A percentile compares a stretch with the other conserved stretches of the same genome.
Conservation (phyloP, 2,797 vertebrate genomes). For the Brotula barbata region DNA sequence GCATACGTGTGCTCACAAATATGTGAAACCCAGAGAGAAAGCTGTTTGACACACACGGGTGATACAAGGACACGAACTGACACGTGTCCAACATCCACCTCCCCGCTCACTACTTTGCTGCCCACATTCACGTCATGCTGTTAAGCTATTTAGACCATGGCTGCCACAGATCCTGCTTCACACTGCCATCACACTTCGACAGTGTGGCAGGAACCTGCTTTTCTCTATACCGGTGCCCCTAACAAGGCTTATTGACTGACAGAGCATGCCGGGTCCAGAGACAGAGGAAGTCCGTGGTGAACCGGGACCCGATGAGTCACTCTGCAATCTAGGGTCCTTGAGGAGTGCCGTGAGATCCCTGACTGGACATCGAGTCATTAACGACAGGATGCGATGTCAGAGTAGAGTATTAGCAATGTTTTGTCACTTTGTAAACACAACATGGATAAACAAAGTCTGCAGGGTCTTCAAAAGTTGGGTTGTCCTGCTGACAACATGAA, state of each 20-base stretch:
- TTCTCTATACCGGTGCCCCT: constrained; percentile 8
- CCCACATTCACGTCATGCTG: constrained; percentile 32
- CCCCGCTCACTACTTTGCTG: constrained; percentile 1
- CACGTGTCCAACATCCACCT: constrained; percentile 27
- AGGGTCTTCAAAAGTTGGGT: background rate
- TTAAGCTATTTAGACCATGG: constrained; percentile 15
- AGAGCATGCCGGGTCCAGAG: constrained; percentile 47
- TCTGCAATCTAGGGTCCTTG: constrained; percentile 42
- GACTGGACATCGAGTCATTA: constrained; percentile 10
- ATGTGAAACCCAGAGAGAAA: constrained; percentile 21
- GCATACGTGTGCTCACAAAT: no score
- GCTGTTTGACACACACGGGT: constrained; percentile 20
- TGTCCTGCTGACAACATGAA: no score
- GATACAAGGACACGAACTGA: constrained; percentile 17
- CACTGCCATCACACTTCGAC: constrained; percentile 25
- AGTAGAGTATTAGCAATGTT: constrained; percentile 1
- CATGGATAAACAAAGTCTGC: background rate
- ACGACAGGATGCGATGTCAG: background rate
- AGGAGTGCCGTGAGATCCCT: constrained; percentile 28
- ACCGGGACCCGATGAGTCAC: constrained; percentile 51
- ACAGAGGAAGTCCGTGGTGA: constrained; percentile 42
- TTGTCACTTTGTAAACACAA: constrained; percentile 8
- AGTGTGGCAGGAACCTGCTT: constrained; percentile 18
- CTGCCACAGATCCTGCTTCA: constrained; percentile 33
- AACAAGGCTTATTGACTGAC: constrained; percentile 55